phyloP scores from a whole-genome alignment of 2,113 vertebrate species.

The Orientallactaga bullata region DNA sequence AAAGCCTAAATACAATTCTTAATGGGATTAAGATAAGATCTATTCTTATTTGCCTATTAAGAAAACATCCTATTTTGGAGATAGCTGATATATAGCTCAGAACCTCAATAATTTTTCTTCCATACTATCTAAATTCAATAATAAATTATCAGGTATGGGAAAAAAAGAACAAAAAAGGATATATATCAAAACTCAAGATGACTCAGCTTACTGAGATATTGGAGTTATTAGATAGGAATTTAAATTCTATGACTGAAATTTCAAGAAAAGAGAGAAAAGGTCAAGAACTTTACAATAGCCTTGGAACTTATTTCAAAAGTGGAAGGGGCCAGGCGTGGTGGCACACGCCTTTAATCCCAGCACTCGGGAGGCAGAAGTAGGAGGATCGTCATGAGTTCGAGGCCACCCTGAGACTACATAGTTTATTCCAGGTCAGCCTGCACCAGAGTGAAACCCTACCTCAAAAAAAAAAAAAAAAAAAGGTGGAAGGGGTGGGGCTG shows the following conservation, averaged over 20 bases:
- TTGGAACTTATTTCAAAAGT: constrained; percentile 46
- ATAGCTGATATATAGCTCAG: neutral
- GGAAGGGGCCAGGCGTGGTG: too few relatives aligned
- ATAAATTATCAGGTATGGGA: neutral
- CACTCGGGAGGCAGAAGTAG: too few relatives aligned
- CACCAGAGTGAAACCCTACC: too few relatives aligned
- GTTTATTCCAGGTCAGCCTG: too few relatives aligned
- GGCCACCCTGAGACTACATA: too few relatives aligned
- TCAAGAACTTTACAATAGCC: constrained; percentile 13
- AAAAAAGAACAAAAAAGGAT: neutral
- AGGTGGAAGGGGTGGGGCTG: neutral
- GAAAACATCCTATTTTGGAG: constrained; percentile 4
- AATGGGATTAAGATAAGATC: neutral
- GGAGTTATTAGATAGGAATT: neutral
- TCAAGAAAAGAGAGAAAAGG: constrained; percentile 45
- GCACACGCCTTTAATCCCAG: too few relatives aligned
- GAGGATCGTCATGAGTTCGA: too few relatives aligned
- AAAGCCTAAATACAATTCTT: constrained; percentile 27
- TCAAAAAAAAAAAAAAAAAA: too few relatives aligned
- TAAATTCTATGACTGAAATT: constrained; percentile 38
- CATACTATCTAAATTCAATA: neutral
- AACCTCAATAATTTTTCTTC: constrained; percentile 30
- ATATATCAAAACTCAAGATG: neutral
- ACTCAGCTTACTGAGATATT: constrained; percentile 11
- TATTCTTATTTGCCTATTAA: constrained; percentile 13